phyloP scores from a whole-genome alignment of 2,888 invertebrate genomes.

The Cheilosia scutellata region DNA sequence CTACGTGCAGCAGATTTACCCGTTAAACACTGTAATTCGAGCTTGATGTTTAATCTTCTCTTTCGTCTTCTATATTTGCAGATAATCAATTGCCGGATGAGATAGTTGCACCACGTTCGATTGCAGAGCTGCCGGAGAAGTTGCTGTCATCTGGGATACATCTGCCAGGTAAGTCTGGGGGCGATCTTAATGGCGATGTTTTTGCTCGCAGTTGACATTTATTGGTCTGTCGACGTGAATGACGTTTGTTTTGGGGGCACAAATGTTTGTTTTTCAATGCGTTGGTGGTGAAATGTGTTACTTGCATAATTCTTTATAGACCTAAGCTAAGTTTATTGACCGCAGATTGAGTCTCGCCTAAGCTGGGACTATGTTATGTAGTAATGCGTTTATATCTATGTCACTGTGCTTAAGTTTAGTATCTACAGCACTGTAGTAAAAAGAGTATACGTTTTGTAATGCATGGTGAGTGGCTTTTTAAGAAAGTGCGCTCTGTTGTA shows the following conservation, averaged over 20 bases:
- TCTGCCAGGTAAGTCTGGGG: slow-evolving; percentile 87
- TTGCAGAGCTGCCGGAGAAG: slow-evolving; percentile 88
- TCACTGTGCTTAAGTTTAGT: too few species aligned
- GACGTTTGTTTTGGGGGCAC: not conserved
- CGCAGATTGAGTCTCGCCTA: not conserved
- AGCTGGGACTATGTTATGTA: too few species aligned
- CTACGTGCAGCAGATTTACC: slow-evolving; percentile 66
- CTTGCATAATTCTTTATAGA: not conserved
- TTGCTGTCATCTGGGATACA: slow-evolving; percentile 88
- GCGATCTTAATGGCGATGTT: slow-evolving; percentile 27
- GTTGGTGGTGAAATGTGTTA: not conserved
- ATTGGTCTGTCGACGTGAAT: slow-evolving; percentile 10
- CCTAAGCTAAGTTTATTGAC: not conserved
- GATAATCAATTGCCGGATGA: slow-evolving; percentile 80
- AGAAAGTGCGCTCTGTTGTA: too few species aligned
- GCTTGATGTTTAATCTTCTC: slow-evolving; percentile 54
- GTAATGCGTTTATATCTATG: too few species aligned
- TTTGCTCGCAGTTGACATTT: slow-evolving; percentile 24
- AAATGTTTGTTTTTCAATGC: not conserved
- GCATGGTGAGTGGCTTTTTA: too few species aligned
- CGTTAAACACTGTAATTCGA: slow-evolving; percentile 71
- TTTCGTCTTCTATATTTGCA: slow-evolving; percentile 76
- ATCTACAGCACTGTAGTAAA: too few species aligned
- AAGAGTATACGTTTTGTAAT: too few species aligned
- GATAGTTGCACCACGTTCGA: slow-evolving; percentile 86